Evolutionary conservation across 2,113 vertebrate species (phyloP).

Genomic region (Chroicocephalus ridibundus): DNA sequence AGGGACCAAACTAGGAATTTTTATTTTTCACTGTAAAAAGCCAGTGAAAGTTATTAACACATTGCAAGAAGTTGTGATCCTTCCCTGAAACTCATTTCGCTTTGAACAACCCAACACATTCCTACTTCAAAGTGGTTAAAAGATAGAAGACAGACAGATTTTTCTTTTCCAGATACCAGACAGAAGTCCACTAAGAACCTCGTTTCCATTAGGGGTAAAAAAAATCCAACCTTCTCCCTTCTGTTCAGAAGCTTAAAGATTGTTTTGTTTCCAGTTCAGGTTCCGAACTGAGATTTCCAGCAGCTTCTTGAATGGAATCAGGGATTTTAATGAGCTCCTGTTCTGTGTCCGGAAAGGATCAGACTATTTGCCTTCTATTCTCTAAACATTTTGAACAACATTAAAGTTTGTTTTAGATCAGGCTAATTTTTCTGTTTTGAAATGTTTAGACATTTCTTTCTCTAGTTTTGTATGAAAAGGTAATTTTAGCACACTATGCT

Average conservation of each 20-base stretch:
- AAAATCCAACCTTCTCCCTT: background rate
- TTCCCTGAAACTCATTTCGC: background rate
- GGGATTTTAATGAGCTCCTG: background rate
- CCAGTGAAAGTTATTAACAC: background rate
- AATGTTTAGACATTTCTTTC: background rate
- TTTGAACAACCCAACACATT: background rate
- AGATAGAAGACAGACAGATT: background rate
- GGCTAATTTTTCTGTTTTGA: background rate
- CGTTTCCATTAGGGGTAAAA: background rate
- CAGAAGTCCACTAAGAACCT: background rate
- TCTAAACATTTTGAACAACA: background rate
- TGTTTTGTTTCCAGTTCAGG: background rate
- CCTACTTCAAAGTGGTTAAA: background rate
- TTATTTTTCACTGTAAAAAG: background rate
- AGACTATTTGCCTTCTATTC: background rate
- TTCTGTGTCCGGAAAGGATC: background rate
- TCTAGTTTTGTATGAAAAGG: background rate
- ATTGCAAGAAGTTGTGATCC: background rate
- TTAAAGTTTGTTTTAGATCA: background rate
- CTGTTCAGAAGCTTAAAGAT: background rate
- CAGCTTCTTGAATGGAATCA: background rate
- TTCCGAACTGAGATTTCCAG: background rate
- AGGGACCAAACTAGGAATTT: background rate
- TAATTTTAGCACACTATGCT: background rate
- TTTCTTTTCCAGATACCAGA: background rate